phyloP scores from a whole-genome alignment of 2,888 invertebrate genomes.

The Plebejus argus region DNA sequence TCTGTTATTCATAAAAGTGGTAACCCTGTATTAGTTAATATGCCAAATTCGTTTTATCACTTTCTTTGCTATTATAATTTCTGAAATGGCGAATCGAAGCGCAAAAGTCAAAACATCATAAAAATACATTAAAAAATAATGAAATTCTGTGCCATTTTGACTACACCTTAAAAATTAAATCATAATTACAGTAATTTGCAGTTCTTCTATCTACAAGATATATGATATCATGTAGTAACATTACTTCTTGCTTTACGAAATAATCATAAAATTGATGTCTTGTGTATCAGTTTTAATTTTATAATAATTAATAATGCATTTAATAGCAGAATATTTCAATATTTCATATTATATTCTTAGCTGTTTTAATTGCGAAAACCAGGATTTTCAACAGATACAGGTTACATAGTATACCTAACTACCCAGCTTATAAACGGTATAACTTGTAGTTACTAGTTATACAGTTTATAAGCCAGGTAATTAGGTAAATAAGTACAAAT shows the following conservation, averaged over 20 bases:
- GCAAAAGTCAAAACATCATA: too few species aligned
- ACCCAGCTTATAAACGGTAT: background rate
- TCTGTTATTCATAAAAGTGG: slow-evolving; percentile 6
- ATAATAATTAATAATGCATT: too few species aligned
- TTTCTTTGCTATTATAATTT: background rate
- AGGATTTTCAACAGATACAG: too few species aligned
- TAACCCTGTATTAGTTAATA: background rate
- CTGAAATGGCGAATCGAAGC: too few species aligned
- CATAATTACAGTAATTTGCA: background rate
- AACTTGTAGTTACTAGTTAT: background rate
- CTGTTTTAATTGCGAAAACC: too few species aligned
- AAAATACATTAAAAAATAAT: too few species aligned
- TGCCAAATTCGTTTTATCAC: background rate
- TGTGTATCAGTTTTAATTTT: too few species aligned
- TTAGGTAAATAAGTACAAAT: slow-evolving; percentile 5
- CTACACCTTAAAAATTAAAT: too few species aligned
- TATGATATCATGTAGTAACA: too few species aligned
- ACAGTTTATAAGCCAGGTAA: background rate
- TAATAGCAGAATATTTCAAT: too few species aligned
- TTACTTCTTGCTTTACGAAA: background rate
- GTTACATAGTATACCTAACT: background rate
- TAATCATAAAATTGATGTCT: background rate
- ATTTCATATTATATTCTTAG: too few species aligned
- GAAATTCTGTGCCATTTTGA: too few species aligned
- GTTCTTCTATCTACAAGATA: background rate